Evolutionary conservation across 2,888 invertebrate genomes (phyloP).

Genomic region (Vandiemenella viatica): DNA sequence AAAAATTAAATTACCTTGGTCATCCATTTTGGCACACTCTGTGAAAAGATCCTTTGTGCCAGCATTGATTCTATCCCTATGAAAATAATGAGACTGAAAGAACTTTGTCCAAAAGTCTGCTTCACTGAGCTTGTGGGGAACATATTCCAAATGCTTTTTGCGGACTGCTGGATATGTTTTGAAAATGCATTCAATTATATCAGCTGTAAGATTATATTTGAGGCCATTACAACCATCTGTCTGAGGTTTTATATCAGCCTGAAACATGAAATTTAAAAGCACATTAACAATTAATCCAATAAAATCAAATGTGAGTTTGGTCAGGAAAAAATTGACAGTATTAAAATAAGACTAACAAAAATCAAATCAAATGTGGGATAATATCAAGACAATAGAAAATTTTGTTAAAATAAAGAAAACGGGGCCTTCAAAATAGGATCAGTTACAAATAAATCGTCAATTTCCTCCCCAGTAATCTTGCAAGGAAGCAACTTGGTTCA

Average conservation of each 20-base stretch:
- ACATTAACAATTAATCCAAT: neutral
- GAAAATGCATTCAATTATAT: conserved; percentile 95
- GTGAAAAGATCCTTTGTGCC: conserved; percentile 91
- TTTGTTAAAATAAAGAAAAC: no score
- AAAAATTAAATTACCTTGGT: conserved; percentile 37
- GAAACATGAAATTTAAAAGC: conserved; percentile 10
- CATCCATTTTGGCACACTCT: conserved; percentile 94
- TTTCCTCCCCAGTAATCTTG: no score
- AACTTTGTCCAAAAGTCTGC: conserved; percentile 99
- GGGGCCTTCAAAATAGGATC: no score
- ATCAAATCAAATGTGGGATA: no score
- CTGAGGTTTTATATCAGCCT: conserved; percentile 92
- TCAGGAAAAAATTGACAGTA: no score
- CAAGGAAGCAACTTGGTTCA: no score
- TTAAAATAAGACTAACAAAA: no score
- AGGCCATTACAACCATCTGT: conserved; percentile 93
- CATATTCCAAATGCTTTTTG: conserved; percentile 90
- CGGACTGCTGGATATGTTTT: conserved; percentile 98
- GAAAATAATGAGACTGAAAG: conserved; percentile 98
- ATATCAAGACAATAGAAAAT: no score
- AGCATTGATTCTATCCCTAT: conserved; percentile 78
- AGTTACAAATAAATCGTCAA: no score
- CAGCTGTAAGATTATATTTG: conserved; percentile 91
- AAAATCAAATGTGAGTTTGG: neutral
- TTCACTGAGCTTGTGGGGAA: conserved; percentile 88